Percentiles rank a stretch among this genome's conserved stretches.
Conservation (phyloP, 2,888 invertebrate genomes). For the Augochlorella aurata region DNA sequence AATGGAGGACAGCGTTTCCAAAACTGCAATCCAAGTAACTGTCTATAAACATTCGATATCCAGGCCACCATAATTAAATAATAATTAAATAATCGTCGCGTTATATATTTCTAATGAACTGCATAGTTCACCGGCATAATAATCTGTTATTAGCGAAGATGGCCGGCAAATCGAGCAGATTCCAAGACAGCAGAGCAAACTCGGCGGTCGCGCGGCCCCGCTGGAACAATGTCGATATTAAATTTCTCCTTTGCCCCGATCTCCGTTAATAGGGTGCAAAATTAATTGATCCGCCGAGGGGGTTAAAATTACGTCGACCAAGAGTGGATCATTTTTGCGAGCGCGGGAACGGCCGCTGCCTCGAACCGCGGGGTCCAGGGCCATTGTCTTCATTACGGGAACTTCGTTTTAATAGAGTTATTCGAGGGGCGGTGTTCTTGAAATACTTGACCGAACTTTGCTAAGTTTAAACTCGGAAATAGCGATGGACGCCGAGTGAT, state of each 20-base stretch:
- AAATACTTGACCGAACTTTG: background rate
- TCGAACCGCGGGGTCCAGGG: background rate
- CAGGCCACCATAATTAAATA: no score
- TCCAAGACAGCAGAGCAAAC: background rate
- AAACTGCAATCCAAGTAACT: no score
- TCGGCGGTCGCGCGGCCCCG: background rate
- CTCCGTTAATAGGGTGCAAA: background rate
- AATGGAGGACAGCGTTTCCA: no score
- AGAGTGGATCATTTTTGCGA: conserved; percentile 7
- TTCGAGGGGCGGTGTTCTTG: background rate
- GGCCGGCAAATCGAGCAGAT: background rate
- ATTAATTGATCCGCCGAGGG: conserved; percentile 5
- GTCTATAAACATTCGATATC: no score
- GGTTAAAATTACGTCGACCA: background rate
- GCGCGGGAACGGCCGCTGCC: background rate
- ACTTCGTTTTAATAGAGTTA: background rate
- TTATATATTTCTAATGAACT: no score
- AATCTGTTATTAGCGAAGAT: background rate
- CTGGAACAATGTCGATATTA: conserved; percentile 2
- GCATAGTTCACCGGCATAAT: background rate
- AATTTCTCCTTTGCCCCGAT: background rate
- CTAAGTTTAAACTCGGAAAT: background rate
- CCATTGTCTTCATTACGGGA: conserved; percentile 2
- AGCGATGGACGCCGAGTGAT: no score
- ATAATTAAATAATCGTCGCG: no score